These are phyloP conservation scores for Drosophila niveifrons DNA, from an alignment of 2,888 invertebrate species.

Conservation along the genomic window DNA sequence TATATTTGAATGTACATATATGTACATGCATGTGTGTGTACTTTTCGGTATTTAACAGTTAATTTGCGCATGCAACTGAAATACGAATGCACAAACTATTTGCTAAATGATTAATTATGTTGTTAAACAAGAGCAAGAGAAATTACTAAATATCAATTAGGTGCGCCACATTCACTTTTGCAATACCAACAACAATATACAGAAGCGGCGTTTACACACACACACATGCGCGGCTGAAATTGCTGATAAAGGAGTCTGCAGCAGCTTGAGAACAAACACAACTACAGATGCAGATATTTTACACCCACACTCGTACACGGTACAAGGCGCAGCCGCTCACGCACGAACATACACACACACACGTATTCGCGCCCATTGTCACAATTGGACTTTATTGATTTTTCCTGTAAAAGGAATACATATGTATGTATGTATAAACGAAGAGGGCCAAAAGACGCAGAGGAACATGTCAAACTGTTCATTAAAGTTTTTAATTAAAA, in stretches of 20 bases:
- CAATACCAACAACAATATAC: constrained; percentile 25
- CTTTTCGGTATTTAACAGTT: constrained; percentile 23
- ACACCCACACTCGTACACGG: constrained; percentile 40
- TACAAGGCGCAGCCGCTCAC: constrained; percentile 52
- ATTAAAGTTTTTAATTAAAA: constrained; percentile 39
- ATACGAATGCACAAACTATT: constrained; percentile 34
- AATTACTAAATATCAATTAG: constrained; percentile 55
- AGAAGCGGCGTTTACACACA: constrained; percentile 4
- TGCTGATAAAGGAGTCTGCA: constrained; percentile 67
- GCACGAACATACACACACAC: constrained; percentile 22
- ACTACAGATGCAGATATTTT: constrained; percentile 35
- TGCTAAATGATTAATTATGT: constrained; percentile 66
- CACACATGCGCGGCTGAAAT: constrained; percentile 11
- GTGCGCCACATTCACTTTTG: constrained; percentile 50
- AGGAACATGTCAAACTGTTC: constrained; percentile 23
- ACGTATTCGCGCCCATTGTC: constrained; percentile 57
- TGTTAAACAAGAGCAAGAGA: constrained; percentile 50
- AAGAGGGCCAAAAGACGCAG: constrained; percentile 28
- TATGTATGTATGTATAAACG: constrained; percentile 13
- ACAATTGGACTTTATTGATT: constrained; percentile 76
- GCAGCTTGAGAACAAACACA: constrained; percentile 26
- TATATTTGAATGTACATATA: neutral
- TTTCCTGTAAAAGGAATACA: constrained; percentile 74
- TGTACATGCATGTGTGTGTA: constrained; percentile 3
- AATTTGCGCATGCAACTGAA: constrained; percentile 53